Base-by-base conservation (phyloP, 1,140 invertebrate genomes). In the Caerostris darwini region DNA sequence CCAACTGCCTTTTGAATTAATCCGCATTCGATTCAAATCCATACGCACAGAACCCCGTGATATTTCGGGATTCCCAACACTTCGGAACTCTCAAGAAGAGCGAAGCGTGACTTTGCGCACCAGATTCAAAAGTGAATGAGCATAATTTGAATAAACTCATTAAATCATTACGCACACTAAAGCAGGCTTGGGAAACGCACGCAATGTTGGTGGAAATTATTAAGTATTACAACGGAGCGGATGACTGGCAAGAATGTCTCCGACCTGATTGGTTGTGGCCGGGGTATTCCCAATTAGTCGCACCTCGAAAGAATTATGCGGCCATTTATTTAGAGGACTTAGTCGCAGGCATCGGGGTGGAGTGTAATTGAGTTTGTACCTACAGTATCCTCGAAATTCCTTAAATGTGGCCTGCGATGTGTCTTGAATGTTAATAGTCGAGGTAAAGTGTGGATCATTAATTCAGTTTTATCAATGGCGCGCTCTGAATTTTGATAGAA, bases 311-410 rank as follows among this genome's bases (percentile, higher is more conserved):
- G 69, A 8, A 34, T 3, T 34, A 8, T 77, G 6, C 2, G 3
- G 1, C 50, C 69, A 50, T 77, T 77, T 77, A 34, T n/a, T 77
- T 77, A 77, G 8, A 50, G 12, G 69, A 71, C n/a, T 4, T 71
- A 34, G 3, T 77, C 10, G n/a, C n/a, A n/a, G n/a, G n/a, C n/a
- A n/a, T n/a, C 3, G 8, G n/a, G 67, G 7, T n/a, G 7, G n/a
- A n/a, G 67, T 77, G 50, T 77, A 77, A 77, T 77, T 34, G 69
- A 77, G 34, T 77, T 77, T 71, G 34, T 34, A 77, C 7, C 19
- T 12, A 50, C 50, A 53, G 8, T 71, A 53, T 19, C 10, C 10
- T 1, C 8, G 12, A 3, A 77, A 53, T 10, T 7, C 7, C 34
- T 14, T 12, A 77, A 50, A 12, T 53, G 6, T 50, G 8, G 7